A percentile compares a stretch with the other conserved stretches of the same genome.
These are phyloP conservation scores for Pachyrhynchus sulphureomaculatus DNA, from an alignment of 1,140 invertebrate species.

Conservation along the genomic window DNA sequence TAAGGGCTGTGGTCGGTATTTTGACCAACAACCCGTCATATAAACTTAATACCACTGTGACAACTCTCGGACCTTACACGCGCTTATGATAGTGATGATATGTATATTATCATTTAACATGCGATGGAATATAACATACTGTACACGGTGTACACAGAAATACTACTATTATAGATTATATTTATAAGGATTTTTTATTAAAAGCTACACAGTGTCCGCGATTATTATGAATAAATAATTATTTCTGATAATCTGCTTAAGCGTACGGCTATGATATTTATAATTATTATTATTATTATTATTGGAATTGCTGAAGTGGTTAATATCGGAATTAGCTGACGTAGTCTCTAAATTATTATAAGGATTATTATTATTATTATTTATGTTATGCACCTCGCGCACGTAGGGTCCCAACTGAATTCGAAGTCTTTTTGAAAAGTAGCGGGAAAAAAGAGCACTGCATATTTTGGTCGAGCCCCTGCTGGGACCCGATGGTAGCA, in stretches of 20 bases:
- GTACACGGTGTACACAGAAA: background rate
- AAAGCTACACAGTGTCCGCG: no score
- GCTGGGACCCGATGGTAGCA: conserved; percentile 3
- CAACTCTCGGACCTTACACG: background rate
- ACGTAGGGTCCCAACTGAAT: conserved; percentile 26
- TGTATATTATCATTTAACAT: background rate
- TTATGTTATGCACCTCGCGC: conserved; percentile 10
- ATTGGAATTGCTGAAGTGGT: conserved; percentile 1
- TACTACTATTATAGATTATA: no score
- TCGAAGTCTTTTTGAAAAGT: conserved; percentile 25
- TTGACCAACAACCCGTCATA: conserved; percentile 36
- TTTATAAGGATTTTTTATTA: no score
- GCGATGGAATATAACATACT: background rate
- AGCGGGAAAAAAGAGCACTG: background rate
- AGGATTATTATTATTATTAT: background rate
- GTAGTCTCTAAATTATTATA: background rate
- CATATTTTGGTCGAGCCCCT: conserved; percentile 3
- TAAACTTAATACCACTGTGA: conserved; percentile 20
- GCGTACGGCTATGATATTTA: conserved; percentile 20
- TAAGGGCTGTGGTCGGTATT: conserved; percentile 30
- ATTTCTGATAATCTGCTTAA: conserved; percentile 4
- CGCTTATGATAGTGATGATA: conserved; percentile 1
- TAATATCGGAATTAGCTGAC: background rate
- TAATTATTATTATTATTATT: no score
- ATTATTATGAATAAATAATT: background rate